Percentiles rank a stretch among this genome's conserved stretches.
phyloP scores from a whole-genome alignment of 2,888 invertebrate genomes.

The Orthosia gracilis region DNA sequence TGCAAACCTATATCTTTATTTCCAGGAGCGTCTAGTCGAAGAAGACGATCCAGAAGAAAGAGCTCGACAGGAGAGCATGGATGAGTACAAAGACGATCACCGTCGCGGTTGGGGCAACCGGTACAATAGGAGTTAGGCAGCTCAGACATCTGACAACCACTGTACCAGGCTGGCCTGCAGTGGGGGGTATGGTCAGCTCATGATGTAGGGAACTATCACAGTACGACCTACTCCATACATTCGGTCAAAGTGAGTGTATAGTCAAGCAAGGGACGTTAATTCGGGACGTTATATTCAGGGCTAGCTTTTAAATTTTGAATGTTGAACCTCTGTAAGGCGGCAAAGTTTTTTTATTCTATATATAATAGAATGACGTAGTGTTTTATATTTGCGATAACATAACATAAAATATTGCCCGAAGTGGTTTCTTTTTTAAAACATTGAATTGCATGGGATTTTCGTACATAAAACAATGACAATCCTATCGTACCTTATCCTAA shows the following conservation, averaged over 20 bases:
- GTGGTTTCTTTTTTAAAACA: no score
- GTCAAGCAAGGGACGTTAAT: background rate
- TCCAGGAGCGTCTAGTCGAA: conserved; percentile 92
- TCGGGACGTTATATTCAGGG: background rate
- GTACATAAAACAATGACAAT: no score
- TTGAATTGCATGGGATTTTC: no score
- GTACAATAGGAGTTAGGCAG: conserved; percentile 93
- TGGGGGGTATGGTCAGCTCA: background rate
- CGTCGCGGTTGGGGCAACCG: conserved; percentile 97
- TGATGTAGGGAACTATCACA: background rate
- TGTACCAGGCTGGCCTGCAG: conserved; percentile 28
- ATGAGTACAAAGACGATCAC: conserved; percentile 97
- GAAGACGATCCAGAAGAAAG: conserved; percentile 94
- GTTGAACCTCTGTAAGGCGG: no score
- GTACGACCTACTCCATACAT: background rate
- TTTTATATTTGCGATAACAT: no score
- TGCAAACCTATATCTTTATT: background rate
- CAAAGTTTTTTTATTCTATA: no score
- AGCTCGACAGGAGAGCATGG: conserved; percentile 93
- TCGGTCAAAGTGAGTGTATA: background rate
- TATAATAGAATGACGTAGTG: no score
- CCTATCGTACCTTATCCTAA: no score
- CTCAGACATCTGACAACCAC: background rate
- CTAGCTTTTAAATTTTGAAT: background rate
- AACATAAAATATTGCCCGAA: no score